Conservation (phyloP, 2,797 vertebrate genomes). For the Ctenosaura bakeri region DNA sequence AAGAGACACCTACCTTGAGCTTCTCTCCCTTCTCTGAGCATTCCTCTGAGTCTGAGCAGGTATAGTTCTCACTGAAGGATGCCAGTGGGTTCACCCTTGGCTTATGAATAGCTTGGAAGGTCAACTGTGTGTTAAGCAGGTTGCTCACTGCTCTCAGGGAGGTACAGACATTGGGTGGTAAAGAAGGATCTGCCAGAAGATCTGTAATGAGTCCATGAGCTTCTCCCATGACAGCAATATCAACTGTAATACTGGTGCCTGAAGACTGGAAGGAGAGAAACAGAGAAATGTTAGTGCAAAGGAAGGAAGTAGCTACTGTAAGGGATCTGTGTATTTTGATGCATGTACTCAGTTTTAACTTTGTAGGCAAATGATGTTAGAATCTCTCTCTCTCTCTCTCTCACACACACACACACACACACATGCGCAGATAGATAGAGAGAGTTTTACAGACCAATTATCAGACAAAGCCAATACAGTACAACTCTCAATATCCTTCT, state of each 20-base stretch:
- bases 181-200: slow-evolving; percentile 92
- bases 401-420: not conserved
- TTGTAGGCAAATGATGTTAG: too few species aligned
- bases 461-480: not conserved
- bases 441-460: not conserved
- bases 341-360: not conserved
- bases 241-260: slow-evolving; percentile 92
- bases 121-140: slow-evolving; percentile 94
- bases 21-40: slow-evolving; percentile 89
- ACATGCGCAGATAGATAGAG: too few species aligned
- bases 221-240: slow-evolving; percentile 97
- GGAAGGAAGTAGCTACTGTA: not conserved
- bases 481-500: not conserved
- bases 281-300: not conserved
- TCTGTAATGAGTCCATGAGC: slow-evolving; percentile 97
- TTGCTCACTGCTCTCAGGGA: slow-evolving; percentile 95
- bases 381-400: not conserved
- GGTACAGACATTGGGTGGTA: slow-evolving; percentile 94
- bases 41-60: slow-evolving; percentile 93
- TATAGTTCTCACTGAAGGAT: slow-evolving; percentile 86
- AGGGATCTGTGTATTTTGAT: not conserved
- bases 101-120: slow-evolving; percentile 92
- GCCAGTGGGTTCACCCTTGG: slow-evolving; percentile 83
- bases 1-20: slow-evolving; percentile 85
- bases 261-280: slow-evolving; percentile 82